Evolutionary conservation across 1,140 invertebrate species (phyloP).

Genomic region (Luehdorfia chinensis): DNA sequence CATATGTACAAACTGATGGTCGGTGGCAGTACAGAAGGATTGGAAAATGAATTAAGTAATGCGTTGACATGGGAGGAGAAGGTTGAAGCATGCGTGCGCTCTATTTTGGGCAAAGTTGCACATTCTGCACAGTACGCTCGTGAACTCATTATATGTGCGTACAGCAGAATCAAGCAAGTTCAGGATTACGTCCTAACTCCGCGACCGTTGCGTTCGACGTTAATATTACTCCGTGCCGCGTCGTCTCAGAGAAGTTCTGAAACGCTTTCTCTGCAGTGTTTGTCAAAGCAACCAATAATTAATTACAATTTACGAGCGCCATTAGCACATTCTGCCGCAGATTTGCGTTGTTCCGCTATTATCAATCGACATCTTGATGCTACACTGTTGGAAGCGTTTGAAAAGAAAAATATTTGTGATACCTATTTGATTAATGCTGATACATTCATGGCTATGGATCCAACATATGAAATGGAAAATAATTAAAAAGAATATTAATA

Average conservation of each 20-base stretch:
- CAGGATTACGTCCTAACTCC: slow-evolving; percentile 19
- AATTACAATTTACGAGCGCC: slow-evolving; percentile 34
- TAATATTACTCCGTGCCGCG: slow-evolving; percentile 27
- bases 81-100: slow-evolving; percentile 28
- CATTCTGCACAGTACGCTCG: slow-evolving; percentile 50
- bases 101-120: slow-evolving; percentile 31
- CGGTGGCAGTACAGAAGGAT: slow-evolving; percentile 8
- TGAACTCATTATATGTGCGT: slow-evolving; percentile 33
- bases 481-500: no score
- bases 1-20: slow-evolving; percentile 41
- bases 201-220: slow-evolving; percentile 29
- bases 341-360: slow-evolving; percentile 40
- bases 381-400: slow-evolving; percentile 31
- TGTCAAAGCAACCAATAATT: slow-evolving; percentile 26
- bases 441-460: slow-evolving; percentile 26
- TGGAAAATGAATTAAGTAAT: slow-evolving; percentile 19
- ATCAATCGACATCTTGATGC: slow-evolving; percentile 41
- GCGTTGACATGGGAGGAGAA: slow-evolving; percentile 35
- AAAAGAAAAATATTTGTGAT: slow-evolving; percentile 45
- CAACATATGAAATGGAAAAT: background rate
- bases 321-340: slow-evolving; percentile 28
- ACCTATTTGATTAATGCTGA: slow-evolving; percentile 39
- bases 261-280: slow-evolving; percentile 19
- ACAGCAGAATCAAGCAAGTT: slow-evolving; percentile 29
- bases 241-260: background rate